Evolutionary conservation across 2,113 vertebrate genomes (phyloP), one percentile per base, ranked within the genome.

Genomic region (Gnathonemus longibarbis): DNA sequence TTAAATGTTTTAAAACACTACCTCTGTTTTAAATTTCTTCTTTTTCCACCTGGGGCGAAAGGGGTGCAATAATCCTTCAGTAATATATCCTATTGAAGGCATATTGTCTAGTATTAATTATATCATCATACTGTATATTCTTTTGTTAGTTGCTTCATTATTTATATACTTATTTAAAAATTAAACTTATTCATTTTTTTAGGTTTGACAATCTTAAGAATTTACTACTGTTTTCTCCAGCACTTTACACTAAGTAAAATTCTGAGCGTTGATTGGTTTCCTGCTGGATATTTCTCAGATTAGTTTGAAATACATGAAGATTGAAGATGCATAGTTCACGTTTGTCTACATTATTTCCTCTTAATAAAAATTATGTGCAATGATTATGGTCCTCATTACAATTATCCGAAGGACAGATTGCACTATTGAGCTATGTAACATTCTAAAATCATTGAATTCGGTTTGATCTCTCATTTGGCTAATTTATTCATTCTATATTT

Each of bases 241-340:
- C 24, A 35, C n/a, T 27, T 50, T 49, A 74, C 1, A 17, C 8
- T 77, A 89, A 89, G 77, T 83, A 24, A 48, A n/a, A 56, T 48
- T 83, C 19, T 21, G n/a, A 27, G 48, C 0, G 2, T 80, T 15
- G 31, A 13, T 80, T 39, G 6, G 8, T 77, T 80, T 89, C 31
- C 21, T 52, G 11, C 19, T 83, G 8, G 58, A 46, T 31, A 48
- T 35, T 85, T 89, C 50, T 87, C 46, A 85, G 45, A 88, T 84
- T 84, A 91, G 27, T 92, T 89, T 90, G 91, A 89, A 90, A 90
- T 94, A 90, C 93, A 88, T 94, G 88, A 92, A 93, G 35, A 80
- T 42, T 80, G 74, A 94, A 95, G 95, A 95, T 96, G 96, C 96
- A 96, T 96, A 96, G 95, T 95, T 96, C 93, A 92, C 94, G 91